Evolutionary conservation across 2,113 vertebrate genomes (phyloP).

Genomic region (Cochlearius cochlearius): DNA sequence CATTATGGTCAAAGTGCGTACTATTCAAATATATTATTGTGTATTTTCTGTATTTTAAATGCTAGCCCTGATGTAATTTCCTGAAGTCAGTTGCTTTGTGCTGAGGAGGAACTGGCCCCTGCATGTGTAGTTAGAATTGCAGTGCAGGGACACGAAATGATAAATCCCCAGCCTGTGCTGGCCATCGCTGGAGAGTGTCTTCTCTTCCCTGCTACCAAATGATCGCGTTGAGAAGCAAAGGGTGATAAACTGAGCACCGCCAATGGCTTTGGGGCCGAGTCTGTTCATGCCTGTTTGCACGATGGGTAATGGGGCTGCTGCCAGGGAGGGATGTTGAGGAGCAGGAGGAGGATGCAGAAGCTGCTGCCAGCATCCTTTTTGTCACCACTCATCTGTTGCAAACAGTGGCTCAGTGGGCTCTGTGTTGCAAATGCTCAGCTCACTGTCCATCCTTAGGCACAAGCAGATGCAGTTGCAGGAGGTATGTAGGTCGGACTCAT

Average conservation of each 20-base stretch:
- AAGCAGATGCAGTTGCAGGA: background rate
- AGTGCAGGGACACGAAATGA: background rate
- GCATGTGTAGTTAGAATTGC: background rate
- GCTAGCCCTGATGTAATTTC: conserved; percentile 41
- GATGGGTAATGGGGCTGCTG: background rate
- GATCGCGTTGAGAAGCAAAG: accelerated
- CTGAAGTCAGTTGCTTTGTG: conserved; percentile 36
- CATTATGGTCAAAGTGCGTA: conserved; percentile 58
- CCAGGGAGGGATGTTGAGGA: background rate
- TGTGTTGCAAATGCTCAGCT: background rate
- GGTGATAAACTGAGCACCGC: background rate
- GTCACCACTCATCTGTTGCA: background rate
- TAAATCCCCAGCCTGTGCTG: background rate
- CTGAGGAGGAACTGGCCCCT: conserved; percentile 3
- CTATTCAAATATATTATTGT: conserved; percentile 50
- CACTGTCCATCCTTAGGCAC: background rate
- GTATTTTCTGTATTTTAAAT: conserved; percentile 42
- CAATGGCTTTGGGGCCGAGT: background rate
- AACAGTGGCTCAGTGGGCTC: background rate
- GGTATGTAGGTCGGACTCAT: background rate
- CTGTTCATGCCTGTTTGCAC: background rate
- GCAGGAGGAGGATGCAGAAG: background rate
- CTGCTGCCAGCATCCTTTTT: background rate
- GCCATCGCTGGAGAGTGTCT: background rate
- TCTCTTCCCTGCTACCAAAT: background rate